phyloP scores from a whole-genome alignment of 2,888 invertebrate species.

The Nematopogon swammerdamellus region DNA sequence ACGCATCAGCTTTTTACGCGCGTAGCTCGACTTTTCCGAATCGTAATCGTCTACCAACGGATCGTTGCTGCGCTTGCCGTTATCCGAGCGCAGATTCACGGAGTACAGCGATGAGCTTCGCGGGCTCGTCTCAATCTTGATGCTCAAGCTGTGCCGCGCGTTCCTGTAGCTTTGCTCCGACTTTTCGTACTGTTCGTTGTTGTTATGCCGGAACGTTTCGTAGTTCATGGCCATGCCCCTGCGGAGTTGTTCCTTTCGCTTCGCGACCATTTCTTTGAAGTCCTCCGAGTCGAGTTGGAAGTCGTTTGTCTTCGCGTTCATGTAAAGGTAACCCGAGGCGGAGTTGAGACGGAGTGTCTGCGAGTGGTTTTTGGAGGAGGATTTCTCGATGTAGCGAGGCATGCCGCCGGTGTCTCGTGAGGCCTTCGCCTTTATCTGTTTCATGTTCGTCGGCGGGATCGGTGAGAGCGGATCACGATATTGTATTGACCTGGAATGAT shows the following conservation, averaged over 20 bases:
- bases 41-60: conserved; percentile 47
- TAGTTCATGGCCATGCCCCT: conserved; percentile 36
- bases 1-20: conserved; percentile 40
- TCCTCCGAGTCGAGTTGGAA: conserved; percentile 47
- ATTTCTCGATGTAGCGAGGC: conserved; percentile 44
- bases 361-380: conserved; percentile 32
- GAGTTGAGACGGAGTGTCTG: conserved; percentile 46
- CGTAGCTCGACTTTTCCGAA: conserved; percentile 47
- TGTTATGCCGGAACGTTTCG: conserved; percentile 28
- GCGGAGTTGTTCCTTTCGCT: conserved; percentile 38
- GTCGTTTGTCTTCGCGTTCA: conserved; percentile 47
- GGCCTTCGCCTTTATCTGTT: conserved; percentile 32
- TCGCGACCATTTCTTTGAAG: conserved; percentile 43
- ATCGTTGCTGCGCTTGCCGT: conserved; percentile 34
- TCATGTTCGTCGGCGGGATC: conserved; percentile 36
- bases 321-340: conserved; percentile 46
- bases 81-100: conserved; percentile 34
- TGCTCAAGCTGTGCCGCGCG: conserved; percentile 22
- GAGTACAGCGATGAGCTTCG: conserved; percentile 40
- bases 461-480: conserved; percentile 48
- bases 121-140: conserved; percentile 27
- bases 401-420: conserved; percentile 27
- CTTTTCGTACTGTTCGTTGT: conserved; percentile 34
- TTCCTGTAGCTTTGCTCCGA: conserved; percentile 24
- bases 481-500: conserved; percentile 31